Evolutionary conservation across 2,888 invertebrate genomes (phyloP), one percentile per base, ranked within the genome.

Genomic region (Pollenia labialis): DNA sequence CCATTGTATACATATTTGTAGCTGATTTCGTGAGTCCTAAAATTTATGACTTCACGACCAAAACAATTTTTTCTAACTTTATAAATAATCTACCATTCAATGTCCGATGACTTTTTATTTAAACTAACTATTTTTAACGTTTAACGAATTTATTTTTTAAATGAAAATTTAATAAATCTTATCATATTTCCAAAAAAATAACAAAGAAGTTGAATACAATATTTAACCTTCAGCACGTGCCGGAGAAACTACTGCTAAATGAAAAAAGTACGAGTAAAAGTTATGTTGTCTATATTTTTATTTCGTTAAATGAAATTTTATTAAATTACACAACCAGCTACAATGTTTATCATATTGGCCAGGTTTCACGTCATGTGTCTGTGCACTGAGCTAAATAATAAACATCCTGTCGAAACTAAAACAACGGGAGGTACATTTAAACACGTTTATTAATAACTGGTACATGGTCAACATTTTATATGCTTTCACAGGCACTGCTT

Each of bases 81-180:
- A n/a, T n/a, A n/a, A n/a, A 32, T 6, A 32, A 6, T 6, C 1
- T 32, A 6, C 32, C 32, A 32, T 32, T 32, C 6, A 32, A 32
- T 32, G 32, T 32, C 32, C 32, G 6, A 32, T 4, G 6, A 32
- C 32, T 32, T 32, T 32, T 32, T 32, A 32, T 4, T 32, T 32
- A 32, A 23, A 4, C 32, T 32, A 32, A 32, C 32, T 32, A 32
- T 32, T 6, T 32, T 32, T 32, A 32, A 32, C 4, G 32, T 58
- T 58, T 14, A 40, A 12, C 4, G 40, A 58, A 58, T 58, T 40
- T 40, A 14, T 58, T 58, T 58, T 18, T 40, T 8, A 40, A 58
- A 14, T 40, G 40, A 40, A 58, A 58, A 58, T 58, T 58, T 32
- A 58, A 58, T 58, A 40, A 58, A 58, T 40, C 40, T 58, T 58